A percentile compares a stretch with the other conserved stretches of the same genome.
Evolutionary conservation across 92 coral and sea anemone species (phyloP).

Genomic region (Epizoanthus stellaris): DNA sequence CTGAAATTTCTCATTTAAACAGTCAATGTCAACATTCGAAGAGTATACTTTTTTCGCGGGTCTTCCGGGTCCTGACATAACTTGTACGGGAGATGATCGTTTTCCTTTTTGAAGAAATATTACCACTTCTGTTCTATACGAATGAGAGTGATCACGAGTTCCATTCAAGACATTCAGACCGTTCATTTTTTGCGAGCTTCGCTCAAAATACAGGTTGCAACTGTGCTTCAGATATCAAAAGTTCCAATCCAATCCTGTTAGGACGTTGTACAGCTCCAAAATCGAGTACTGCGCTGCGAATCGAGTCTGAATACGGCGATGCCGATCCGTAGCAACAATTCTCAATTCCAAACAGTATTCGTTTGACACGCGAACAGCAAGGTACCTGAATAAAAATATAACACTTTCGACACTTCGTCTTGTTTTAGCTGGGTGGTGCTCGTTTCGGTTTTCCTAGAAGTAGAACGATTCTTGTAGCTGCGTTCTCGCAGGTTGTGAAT

Average conservation of each 20-base stretch:
- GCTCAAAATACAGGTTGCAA: constrained; percentile 5
- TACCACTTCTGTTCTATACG: constrained; percentile 82
- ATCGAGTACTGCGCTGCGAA: background rate
- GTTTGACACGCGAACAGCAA: constrained; percentile 33
- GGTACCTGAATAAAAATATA: background rate
- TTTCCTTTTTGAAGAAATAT: constrained; percentile 81
- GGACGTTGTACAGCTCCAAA: background rate
- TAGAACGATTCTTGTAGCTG: constrained; percentile 56
- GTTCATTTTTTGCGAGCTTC: constrained; percentile 48
- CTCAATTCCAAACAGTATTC: background rate
- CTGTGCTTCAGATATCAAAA: background rate
- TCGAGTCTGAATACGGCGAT: constrained; percentile 6
- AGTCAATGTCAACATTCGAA: constrained; percentile 67
- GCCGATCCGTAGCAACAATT: background rate
- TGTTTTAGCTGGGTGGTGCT: background rate
- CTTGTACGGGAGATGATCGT: constrained; percentile 76
- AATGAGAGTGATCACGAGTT: constrained; percentile 28
- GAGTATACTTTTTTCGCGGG: constrained; percentile 77
- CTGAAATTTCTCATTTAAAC: constrained; percentile 76
- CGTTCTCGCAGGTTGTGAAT: constrained; percentile 63
- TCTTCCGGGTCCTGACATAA: constrained; percentile 56
- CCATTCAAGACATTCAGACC: constrained; percentile 67
- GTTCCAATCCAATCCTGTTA: background rate
- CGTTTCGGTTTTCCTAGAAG: constrained; percentile 29
- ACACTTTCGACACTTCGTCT: constrained; percentile 27